phyloP scores from a whole-genome alignment of 1,140 invertebrate species.

The Aphelenchoides besseyi region DNA sequence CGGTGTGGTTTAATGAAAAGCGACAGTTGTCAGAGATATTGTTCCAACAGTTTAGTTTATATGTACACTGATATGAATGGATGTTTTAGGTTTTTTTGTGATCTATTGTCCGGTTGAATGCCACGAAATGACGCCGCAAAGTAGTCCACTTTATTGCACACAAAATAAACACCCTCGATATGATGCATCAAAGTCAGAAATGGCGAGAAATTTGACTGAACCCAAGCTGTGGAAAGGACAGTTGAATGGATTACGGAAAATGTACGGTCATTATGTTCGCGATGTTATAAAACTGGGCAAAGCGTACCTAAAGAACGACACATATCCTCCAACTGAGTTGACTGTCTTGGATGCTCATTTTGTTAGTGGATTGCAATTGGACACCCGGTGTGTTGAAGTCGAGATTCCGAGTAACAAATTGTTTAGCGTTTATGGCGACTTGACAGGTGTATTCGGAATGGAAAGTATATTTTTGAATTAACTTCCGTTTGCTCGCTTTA shows the following conservation, averaged over 20 bases:
- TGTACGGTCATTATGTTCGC: neutral
- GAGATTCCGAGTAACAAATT: too few species aligned
- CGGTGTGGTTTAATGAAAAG: too few species aligned
- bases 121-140: neutral
- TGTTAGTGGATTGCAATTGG: neutral
- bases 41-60: too few species aligned
- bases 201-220: neutral
- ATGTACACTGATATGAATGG: too few species aligned
- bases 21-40: too few species aligned
- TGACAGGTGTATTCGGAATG: too few species aligned
- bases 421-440: too few species aligned
- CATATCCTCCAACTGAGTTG: conserved; percentile 1
- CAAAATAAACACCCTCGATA: neutral
- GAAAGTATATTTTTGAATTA: too few species aligned
- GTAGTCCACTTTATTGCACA: neutral
- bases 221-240: neutral
- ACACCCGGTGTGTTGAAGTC: too few species aligned
- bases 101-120: neutral
- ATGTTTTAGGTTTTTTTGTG: too few species aligned
- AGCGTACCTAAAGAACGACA: neutral
- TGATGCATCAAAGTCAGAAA: neutral
- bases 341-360: neutral
- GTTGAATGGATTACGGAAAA: neutral
- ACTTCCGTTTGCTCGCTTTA: too few species aligned
- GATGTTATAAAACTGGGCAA: neutral